phyloP scores from a whole-genome alignment of 1,140 invertebrate species.

The Sweltsa coloradensis region DNA sequence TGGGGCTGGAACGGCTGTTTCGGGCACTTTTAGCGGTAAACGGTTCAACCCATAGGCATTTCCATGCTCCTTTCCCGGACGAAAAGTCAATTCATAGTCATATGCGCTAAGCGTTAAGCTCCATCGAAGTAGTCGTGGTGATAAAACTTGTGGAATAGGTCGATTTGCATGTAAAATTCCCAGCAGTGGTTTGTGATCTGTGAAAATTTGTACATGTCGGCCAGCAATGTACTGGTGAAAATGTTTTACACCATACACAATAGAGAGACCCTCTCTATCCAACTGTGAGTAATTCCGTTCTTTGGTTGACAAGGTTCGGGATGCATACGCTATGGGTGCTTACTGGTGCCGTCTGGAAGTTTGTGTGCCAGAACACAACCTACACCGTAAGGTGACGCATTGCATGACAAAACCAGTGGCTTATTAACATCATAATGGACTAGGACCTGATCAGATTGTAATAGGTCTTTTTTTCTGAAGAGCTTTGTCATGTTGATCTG shows the following conservation, averaged over 20 bases:
- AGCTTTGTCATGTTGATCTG: slow-evolving; percentile 14
- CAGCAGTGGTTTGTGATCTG: slow-evolving; percentile 36
- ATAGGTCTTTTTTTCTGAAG: slow-evolving; percentile 24
- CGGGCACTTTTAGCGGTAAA: slow-evolving; percentile 14
- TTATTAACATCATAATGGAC: slow-evolving; percentile 26
- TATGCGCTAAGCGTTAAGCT: slow-evolving; percentile 24
- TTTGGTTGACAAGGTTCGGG: slow-evolving; percentile 27
- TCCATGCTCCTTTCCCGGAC: slow-evolving; percentile 17
- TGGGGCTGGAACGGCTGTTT: slow-evolving; percentile 8
- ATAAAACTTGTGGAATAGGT: slow-evolving; percentile 22
- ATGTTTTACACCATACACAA: slow-evolving; percentile 36
- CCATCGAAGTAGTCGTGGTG: slow-evolving; percentile 26
- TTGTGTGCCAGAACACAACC: slow-evolving; percentile 18
- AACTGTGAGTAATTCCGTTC: slow-evolving; percentile 36
- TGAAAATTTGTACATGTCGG: slow-evolving; percentile 31
- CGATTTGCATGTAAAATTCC: slow-evolving; percentile 29
- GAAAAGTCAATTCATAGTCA: slow-evolving; percentile 25
- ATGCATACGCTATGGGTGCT: slow-evolving; percentile 31
- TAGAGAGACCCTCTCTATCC: slow-evolving; percentile 37
- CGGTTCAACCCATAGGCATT: slow-evolving; percentile 24
- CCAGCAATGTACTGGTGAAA: slow-evolving; percentile 40
- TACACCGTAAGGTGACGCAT: slow-evolving; percentile 28
- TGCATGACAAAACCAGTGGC: slow-evolving; percentile 30
- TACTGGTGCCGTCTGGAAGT: slow-evolving; percentile 22
- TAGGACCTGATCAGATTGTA: slow-evolving; percentile 22